Conservation (phyloP, 1,140 invertebrate species). For the Copidosoma floridanum region DNA sequence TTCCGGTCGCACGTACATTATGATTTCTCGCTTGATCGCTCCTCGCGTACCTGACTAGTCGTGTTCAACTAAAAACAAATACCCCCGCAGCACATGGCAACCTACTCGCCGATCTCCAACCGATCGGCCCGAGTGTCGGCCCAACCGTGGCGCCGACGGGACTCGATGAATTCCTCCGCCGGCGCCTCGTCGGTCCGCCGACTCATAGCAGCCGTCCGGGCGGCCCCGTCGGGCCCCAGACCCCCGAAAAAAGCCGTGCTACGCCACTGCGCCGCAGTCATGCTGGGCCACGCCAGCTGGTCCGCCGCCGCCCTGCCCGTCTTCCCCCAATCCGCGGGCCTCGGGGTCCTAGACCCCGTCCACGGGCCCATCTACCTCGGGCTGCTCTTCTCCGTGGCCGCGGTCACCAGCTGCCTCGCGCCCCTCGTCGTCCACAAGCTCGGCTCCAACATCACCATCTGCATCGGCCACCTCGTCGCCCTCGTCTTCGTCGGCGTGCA, state of each 20-base stretch:
- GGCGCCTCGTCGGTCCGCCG: slow-evolving; percentile 68
- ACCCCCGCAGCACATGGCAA: slow-evolving; percentile 62
- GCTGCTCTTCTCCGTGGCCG: slow-evolving; percentile 57
- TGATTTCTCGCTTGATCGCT: too few relatives aligned
- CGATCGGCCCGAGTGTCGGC: slow-evolving; percentile 56
- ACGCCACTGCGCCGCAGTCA: slow-evolving; percentile 60
- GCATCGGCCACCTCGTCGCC: slow-evolving; percentile 55
- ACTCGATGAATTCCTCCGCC: slow-evolving; percentile 67
- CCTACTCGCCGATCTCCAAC: slow-evolving; percentile 62
- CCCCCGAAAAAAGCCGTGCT: slow-evolving; percentile 56
- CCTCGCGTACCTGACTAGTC: too few relatives aligned
- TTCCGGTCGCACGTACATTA: background rate
- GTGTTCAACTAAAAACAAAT: background rate
- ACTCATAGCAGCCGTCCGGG: slow-evolving; percentile 62
- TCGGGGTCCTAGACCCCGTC: slow-evolving; percentile 45
- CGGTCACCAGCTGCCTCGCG: slow-evolving; percentile 58
- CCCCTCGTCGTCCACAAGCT: slow-evolving; percentile 58
- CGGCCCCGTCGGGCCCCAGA: slow-evolving; percentile 53
- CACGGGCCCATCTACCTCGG: slow-evolving; percentile 60
- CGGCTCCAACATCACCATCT: slow-evolving; percentile 58
- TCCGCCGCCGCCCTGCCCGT: slow-evolving; percentile 65
- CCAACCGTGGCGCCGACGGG: slow-evolving; percentile 56
- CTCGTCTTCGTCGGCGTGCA: slow-evolving; percentile 61
- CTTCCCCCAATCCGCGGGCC: slow-evolving; percentile 60
- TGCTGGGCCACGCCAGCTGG: slow-evolving; percentile 61